Percentiles rank a stretch among this genome's conserved stretches.
Conservation (phyloP, 2,113 vertebrate species). For the Festucalex cinctus region DNA sequence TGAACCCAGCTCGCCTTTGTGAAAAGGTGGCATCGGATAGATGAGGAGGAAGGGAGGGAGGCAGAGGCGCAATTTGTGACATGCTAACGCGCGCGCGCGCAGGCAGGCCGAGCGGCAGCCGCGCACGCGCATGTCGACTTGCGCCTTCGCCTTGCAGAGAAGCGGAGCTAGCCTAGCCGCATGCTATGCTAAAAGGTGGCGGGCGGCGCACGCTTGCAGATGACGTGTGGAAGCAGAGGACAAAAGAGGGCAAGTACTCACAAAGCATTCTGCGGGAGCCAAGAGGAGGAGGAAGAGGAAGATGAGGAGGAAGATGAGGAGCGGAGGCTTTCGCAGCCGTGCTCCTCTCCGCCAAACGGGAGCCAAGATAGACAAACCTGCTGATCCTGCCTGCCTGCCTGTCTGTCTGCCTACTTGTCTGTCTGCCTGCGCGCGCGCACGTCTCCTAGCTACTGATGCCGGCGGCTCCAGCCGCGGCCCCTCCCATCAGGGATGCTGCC, state of each 20-base stretch:
- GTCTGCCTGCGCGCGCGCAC: conserved; percentile 1
- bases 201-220: conserved; percentile 16
- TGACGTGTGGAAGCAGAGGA: conserved; percentile 30
- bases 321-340: conserved; percentile 31
- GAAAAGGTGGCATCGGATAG: no score
- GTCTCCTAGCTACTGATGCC: conserved; percentile 29
- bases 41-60: no score
- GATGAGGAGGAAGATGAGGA: neutral
- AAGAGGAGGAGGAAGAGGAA: conserved; percentile 11
- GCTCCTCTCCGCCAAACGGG: conserved; percentile 30
- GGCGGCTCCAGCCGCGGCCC: neutral
- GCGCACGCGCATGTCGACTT: neutral
- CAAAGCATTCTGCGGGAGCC: conserved; percentile 56
- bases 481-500: neutral
- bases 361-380: conserved; percentile 24
- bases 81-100: no score
- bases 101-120: no score
- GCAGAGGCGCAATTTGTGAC: no score
- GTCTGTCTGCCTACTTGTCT: neutral
- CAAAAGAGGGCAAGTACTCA: conserved; percentile 61
- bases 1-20: no score
- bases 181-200: conserved; percentile 32
- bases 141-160: neutral
- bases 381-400: conserved; percentile 25
- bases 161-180: conserved; percentile 17